phyloP scores from a whole-genome alignment of 2,888 invertebrate genomes.

The Dasypogon diadema region DNA sequence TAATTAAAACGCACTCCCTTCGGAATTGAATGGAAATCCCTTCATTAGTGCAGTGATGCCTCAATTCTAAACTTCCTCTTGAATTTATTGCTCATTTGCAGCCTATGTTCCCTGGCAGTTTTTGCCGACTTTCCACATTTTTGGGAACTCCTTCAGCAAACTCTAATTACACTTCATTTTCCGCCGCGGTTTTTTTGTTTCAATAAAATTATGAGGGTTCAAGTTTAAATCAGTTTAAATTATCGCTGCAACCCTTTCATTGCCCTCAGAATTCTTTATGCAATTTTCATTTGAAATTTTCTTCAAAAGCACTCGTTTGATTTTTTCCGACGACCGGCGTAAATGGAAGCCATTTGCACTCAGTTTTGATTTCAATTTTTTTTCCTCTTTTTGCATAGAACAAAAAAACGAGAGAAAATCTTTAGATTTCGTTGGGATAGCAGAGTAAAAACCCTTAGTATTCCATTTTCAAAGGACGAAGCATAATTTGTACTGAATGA shows the following conservation, averaged over 20 bases:
- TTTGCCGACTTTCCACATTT: background rate
- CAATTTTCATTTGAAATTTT: conserved; percentile 1
- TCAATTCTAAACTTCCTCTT: conserved; percentile 11
- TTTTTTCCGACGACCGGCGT: conserved; percentile 6
- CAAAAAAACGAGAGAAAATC: background rate
- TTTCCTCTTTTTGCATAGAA: background rate
- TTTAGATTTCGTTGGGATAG: background rate
- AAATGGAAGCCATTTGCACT: conserved; percentile 34
- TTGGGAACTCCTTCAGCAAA: background rate
- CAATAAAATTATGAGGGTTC: conserved; percentile 32
- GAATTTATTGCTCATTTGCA: conserved; percentile 46
- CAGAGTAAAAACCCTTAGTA: background rate
- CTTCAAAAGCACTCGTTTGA: background rate
- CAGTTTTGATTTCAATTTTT: background rate
- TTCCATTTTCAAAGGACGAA: background rate
- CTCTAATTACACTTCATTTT: conserved; percentile 42
- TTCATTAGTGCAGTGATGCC: conserved; percentile 2
- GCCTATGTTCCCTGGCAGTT: conserved; percentile 1
- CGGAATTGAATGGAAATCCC: background rate
- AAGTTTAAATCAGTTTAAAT: conserved; percentile 41
- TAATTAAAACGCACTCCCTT: conserved; percentile 29
- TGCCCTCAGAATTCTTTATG: background rate
- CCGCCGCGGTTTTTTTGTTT: conserved; percentile 10
- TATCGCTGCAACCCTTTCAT: conserved; percentile 39
- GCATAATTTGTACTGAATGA: background rate